Evolutionary conservation across 2,797 vertebrate species (phyloP).

Genomic region (Falco concolor): DNA sequence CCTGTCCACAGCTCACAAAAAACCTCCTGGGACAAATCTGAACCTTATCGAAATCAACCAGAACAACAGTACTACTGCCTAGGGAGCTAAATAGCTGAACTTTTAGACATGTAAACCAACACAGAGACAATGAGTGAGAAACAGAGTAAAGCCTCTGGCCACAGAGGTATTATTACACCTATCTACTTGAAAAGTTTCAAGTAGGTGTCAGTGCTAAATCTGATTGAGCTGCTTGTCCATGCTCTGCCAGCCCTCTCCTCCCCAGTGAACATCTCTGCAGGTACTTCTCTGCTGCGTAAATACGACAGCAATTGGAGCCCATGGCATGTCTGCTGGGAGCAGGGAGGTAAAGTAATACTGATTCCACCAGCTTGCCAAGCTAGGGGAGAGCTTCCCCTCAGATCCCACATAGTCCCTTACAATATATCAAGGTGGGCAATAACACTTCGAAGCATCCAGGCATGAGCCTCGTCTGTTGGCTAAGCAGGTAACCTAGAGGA

Average conservation of each 20-base stretch:
- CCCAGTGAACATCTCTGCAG: not conserved
- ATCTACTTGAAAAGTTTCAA: not conserved
- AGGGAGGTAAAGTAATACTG: not conserved
- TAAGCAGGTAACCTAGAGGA: not conserved
- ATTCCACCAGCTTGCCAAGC: not conserved
- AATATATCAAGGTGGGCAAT: not conserved
- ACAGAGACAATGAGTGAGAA: not conserved
- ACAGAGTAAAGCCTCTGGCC: not conserved
- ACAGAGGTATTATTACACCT: not conserved
- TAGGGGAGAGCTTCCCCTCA: not conserved
- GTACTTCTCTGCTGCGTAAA: not conserved
- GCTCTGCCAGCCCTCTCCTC: not conserved
- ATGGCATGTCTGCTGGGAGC: not conserved
- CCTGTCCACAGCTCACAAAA: not conserved
- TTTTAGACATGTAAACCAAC: not conserved
- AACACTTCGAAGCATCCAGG: not conserved
- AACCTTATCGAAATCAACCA: not conserved
- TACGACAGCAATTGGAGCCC: not conserved
- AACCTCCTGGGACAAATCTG: not conserved
- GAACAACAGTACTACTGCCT: not conserved
- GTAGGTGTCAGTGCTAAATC: not conserved
- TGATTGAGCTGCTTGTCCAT: not conserved
- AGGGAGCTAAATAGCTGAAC: not conserved
- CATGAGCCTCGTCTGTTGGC: not conserved
- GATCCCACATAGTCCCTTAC: rapidly evolving